Conservation (phyloP, 2,888 invertebrate species). For the Plagodis pulveraria region DNA sequence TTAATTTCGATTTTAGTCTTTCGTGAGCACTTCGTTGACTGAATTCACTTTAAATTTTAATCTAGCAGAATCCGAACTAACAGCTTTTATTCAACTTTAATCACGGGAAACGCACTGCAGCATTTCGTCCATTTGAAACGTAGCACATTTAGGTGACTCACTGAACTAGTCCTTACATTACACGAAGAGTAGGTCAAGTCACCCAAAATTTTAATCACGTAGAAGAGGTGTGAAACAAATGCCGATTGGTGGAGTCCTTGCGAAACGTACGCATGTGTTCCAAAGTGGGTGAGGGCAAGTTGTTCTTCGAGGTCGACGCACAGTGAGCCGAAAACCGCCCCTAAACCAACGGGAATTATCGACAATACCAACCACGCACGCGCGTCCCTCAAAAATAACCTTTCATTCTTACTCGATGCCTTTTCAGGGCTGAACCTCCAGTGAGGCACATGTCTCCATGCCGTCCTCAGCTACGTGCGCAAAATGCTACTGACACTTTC, state of each 20-base stretch:
- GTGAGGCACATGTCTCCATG: not conserved
- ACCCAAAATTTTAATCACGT: no score
- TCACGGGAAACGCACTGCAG: no score
- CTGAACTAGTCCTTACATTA: no score
- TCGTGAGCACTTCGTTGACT: no score
- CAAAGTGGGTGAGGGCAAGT: slow-evolving; percentile 1
- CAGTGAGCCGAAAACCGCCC: not conserved
- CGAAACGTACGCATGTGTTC: not conserved
- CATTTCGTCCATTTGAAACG: no score
- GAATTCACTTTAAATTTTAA: no score
- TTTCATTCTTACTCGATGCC: not conserved
- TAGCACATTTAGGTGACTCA: no score
- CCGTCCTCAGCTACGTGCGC: not conserved
- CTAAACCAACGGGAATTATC: not conserved
- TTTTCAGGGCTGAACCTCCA: not conserved
- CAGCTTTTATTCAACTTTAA: no score
- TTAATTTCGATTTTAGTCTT: no score
- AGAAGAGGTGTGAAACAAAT: no score
- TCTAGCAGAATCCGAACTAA: no score
- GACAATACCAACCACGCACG: not conserved
- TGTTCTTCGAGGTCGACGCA: not conserved
- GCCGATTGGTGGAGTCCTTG: not conserved
- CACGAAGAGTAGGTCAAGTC: no score
- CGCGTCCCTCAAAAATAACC: not conserved
- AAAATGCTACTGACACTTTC: not conserved